Evolutionary conservation across 2,113 vertebrate genomes (phyloP).

Genomic region (Sitta europaea): DNA sequence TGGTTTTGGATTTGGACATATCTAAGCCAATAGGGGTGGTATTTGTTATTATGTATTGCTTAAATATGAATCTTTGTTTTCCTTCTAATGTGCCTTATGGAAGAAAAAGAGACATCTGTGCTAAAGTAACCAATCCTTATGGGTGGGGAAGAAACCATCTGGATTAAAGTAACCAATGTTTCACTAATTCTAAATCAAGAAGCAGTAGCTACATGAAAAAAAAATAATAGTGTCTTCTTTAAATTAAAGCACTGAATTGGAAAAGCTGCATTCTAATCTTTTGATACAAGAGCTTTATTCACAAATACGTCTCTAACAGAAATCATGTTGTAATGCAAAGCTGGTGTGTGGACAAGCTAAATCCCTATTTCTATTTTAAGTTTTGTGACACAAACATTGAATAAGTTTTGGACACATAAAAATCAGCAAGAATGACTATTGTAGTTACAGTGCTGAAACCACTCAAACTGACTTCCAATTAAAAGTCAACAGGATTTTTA

Average conservation of each 20-base stretch:
- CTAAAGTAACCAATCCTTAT: slow-evolving; percentile 21
- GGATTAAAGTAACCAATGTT: slow-evolving; percentile 9
- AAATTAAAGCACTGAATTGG: slow-evolving; percentile 27
- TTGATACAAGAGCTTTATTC: slow-evolving; percentile 11
- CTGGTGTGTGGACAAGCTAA: not conserved
- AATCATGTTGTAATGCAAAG: slow-evolving; percentile 44
- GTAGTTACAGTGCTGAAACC: not conserved
- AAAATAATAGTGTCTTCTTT: slow-evolving; percentile 31
- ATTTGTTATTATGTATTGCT: slow-evolving; percentile 57
- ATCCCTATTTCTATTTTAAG: slow-evolving; percentile 19
- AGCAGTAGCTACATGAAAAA: not conserved
- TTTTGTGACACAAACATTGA: not conserved
- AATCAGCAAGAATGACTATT: not conserved
- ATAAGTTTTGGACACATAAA: not conserved
- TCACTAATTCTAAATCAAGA: slow-evolving; percentile 13
- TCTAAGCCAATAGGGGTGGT: slow-evolving; percentile 33
- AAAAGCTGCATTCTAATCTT: slow-evolving; percentile 25
- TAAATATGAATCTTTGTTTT: slow-evolving; percentile 57
- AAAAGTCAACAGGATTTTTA: not conserved
- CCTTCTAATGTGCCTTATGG: slow-evolving; percentile 12
- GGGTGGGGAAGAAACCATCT: slow-evolving; percentile 19
- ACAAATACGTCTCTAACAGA: slow-evolving; percentile 29
- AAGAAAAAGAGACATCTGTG: slow-evolving; percentile 46
- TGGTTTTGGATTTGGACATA: slow-evolving; percentile 42
- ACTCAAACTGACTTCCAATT: not conserved